Base-by-base conservation (phyloP, 2,113 vertebrate species). In the Callospermophilus lateralis region DNA sequence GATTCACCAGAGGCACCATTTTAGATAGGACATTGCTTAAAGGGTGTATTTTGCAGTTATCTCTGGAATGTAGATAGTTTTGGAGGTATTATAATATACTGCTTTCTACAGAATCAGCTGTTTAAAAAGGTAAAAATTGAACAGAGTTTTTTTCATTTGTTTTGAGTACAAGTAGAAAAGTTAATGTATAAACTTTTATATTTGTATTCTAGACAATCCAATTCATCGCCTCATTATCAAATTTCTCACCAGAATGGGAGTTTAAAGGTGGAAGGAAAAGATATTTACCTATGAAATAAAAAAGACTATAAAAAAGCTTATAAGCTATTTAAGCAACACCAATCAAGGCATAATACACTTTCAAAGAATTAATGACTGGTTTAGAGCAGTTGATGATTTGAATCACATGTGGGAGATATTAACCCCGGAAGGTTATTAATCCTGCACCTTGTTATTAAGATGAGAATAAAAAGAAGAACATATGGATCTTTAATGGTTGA, bases 341-440 rank as follows among this genome's bases (percentile, higher is more conserved):
- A 93, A 55, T 96, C 92, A 96, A 96, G 7, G 32, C 24, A 26
- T 92, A 76, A 87, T 83, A 8, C 20, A 53, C 80, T 96, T 96
- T 89, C 58, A 87, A 74, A 65, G 58, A 96, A 92, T 97, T 94
- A 94, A 98, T 98, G 93, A 96, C 65, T 1, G 11, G 84, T 76
- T 96, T 78, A 89, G 93, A 94, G 78, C 5, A 87, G 90, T 94
- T 98, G 97, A 97, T 93, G 97, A 86, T 95, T 81, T 98, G 92
- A 97, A 53, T 13, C 94, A 73, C 89, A 94, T 78, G 15, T 95
- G 95, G 84, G 55, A 90, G 86, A 58, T 93, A 96, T 92, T 97
- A 94, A 96, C 83, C 79, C 83, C 76, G 92, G 74, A 84, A 80
- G 5, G 34, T 87, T 94, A 96, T 97, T 97, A 96, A 97, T 96